A percentile compares a stretch with the other conserved stretches of the same genome.
These are phyloP conservation scores for Ichneumoninae sp. DNA, from an alignment of 2,888 invertebrate genomes.

Conservation along the genomic window DNA sequence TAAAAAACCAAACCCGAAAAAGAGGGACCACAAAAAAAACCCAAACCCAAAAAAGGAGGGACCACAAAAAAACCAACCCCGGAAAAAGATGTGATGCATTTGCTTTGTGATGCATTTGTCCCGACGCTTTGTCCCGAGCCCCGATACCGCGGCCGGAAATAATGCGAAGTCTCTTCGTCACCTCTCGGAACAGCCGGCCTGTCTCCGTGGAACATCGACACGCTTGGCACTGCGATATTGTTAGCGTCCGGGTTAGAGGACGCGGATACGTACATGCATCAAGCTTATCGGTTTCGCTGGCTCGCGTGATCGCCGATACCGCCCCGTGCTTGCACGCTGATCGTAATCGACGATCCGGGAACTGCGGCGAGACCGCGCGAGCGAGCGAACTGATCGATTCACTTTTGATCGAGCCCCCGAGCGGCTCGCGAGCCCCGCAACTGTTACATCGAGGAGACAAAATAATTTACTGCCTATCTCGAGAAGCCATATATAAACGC, in stretches of 20 bases:
- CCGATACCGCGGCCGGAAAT: neutral
- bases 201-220: conserved; percentile 1
- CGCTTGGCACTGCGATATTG: conserved; percentile 19
- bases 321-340: conserved; percentile 10
- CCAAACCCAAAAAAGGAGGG: no score
- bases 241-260: conserved; percentile 53
- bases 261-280: conserved; percentile 8
- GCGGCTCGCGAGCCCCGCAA: neutral
- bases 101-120: neutral
- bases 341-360: conserved; percentile 60
- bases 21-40: no score
- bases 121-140: neutral
- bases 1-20: no score
- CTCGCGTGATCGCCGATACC: conserved; percentile 47
- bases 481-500: neutral
- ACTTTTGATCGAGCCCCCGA: conserved; percentile 42
- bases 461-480: conserved; percentile 35
- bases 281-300: conserved; percentile 40
- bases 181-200: neutral
- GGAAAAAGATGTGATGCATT: no score
- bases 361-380: conserved; percentile 30
- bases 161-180: conserved; percentile 13
- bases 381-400: conserved; percentile 38
- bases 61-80: no score
- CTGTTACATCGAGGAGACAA: neutral